A percentile compares a stretch with the other conserved stretches of the same genome.
Conservation (phyloP, 2,888 invertebrate genomes). For the Tridacna crocea region DNA sequence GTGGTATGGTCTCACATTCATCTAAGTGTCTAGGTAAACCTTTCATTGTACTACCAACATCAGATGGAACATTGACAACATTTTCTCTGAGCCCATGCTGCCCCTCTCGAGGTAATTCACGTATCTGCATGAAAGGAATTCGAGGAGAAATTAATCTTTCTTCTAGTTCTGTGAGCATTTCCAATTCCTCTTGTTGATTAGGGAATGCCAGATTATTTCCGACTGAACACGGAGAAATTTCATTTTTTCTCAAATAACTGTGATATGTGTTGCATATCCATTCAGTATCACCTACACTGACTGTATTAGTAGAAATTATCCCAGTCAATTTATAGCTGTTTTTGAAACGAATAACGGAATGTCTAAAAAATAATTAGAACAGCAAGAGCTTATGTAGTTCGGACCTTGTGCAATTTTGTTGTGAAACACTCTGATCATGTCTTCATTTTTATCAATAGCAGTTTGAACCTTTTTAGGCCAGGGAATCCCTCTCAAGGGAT, state of each 20-base stretch:
- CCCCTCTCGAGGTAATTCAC: constrained; percentile 68
- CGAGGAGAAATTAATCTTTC: constrained; percentile 80
- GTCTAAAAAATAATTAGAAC: constrained; percentile 30
- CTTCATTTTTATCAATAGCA: too few relatives aligned
- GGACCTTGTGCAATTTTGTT: constrained; percentile 7
- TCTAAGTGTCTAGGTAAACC: constrained; percentile 41
- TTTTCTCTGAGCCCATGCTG: constrained; percentile 63
- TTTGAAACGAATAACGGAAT: constrained; percentile 13
- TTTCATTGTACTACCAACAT: constrained; percentile 52
- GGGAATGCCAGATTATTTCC: constrained; percentile 50
- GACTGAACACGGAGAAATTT: constrained; percentile 44
- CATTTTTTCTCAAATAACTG: constrained; percentile 21
- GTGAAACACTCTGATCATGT: too few relatives aligned
- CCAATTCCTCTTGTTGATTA: constrained; percentile 28
- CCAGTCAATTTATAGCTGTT: background rate
- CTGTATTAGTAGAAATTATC: background rate
- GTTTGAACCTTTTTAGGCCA: too few relatives aligned
- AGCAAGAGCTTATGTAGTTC: constrained; percentile 28
- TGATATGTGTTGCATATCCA: constrained; percentile 37
- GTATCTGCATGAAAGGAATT: constrained; percentile 81
- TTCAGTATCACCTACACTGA: constrained; percentile 24
- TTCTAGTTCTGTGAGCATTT: constrained; percentile 67
- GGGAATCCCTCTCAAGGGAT: too few relatives aligned
- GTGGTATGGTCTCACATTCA: constrained; percentile 51
- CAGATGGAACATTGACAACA: constrained; percentile 78